Evolutionary conservation across 2,113 vertebrate genomes (phyloP).

Genomic region (Cryptotis parvus): DNA sequence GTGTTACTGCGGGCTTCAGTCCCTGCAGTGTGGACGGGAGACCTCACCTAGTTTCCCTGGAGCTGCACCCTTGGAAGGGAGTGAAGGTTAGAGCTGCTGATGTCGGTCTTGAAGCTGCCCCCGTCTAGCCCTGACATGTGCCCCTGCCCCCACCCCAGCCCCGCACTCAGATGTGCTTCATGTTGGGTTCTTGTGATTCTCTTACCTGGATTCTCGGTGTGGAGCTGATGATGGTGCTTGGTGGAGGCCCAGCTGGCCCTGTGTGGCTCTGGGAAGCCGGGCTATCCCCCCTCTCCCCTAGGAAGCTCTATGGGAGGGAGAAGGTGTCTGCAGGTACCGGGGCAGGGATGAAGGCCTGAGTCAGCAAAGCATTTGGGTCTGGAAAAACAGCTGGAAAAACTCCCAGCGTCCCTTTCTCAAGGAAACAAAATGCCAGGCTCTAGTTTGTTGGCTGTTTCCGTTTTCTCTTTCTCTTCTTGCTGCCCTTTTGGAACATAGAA

Average conservation of each 20-base stretch:
- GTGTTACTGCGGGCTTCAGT: too few species aligned
- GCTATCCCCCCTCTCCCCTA: neutral
- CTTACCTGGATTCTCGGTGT: neutral
- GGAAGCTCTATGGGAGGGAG: neutral
- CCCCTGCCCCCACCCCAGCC: too few species aligned
- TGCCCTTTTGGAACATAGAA: neutral
- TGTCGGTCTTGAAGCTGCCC: neutral
- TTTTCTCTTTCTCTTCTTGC: neutral
- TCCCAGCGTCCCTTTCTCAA: neutral
- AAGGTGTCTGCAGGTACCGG: fast-evolving
- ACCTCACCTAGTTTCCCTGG: neutral
- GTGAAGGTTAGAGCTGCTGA: neutral
- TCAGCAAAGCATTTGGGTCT: neutral
- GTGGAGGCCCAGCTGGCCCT: neutral
- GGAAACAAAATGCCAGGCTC: neutral
- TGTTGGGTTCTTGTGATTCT: neutral
- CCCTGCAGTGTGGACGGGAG: neutral
- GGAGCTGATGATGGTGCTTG: neutral
- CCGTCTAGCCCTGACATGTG: neutral
- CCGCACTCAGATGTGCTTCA: neutral
- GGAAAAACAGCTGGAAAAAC: neutral
- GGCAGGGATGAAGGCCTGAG: neutral
- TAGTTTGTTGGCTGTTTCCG: neutral
- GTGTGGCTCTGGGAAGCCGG: neutral
- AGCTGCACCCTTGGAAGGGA: too few species aligned